Percentiles rank a stretch among this genome's conserved stretches.
These are phyloP conservation scores for Neomorphus geoffroyi DNA, from an alignment of 2,797 vertebrate genomes.

Conservation along the genomic window DNA sequence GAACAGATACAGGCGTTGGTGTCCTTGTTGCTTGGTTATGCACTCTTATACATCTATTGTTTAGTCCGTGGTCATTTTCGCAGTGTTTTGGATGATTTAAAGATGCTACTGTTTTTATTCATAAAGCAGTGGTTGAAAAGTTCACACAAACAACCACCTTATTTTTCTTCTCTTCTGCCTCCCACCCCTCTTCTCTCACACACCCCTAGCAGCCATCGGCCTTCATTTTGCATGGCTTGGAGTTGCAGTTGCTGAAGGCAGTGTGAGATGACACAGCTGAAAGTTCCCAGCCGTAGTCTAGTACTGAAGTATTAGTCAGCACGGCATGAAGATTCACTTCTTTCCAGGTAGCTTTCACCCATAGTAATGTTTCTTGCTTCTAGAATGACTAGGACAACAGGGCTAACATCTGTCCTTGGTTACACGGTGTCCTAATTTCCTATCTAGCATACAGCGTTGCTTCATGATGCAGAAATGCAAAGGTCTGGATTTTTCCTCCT, in stretches of 20 bases:
- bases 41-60: neutral
- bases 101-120: slow-evolving; percentile 59
- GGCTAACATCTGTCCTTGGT: slow-evolving; percentile 27
- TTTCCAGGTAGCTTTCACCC: slow-evolving; percentile 71
- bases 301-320: slow-evolving; percentile 57
- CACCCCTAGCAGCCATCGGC: neutral
- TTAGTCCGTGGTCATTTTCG: slow-evolving; percentile 13
- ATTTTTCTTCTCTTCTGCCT: slow-evolving; percentile 36
- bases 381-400: slow-evolving; percentile 57
- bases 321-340: slow-evolving; percentile 59
- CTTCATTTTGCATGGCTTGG: neutral
- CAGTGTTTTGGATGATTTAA: slow-evolving; percentile 1
- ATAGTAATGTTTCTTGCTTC: slow-evolving; percentile 67
- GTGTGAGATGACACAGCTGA: slow-evolving; percentile 69
- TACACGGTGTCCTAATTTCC: neutral
- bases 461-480: neutral
- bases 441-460: neutral
- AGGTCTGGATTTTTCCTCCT: neutral
- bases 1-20: neutral
- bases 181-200: slow-evolving; percentile 53
- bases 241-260: slow-evolving; percentile 53
- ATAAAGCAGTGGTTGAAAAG: slow-evolving; percentile 30
- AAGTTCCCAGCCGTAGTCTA: slow-evolving; percentile 50
- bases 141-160: slow-evolving; percentile 48
- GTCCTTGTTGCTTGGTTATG: neutral